Evolutionary conservation across 2,113 vertebrate species (phyloP).

Genomic region (Ondatra zibethicus): DNA sequence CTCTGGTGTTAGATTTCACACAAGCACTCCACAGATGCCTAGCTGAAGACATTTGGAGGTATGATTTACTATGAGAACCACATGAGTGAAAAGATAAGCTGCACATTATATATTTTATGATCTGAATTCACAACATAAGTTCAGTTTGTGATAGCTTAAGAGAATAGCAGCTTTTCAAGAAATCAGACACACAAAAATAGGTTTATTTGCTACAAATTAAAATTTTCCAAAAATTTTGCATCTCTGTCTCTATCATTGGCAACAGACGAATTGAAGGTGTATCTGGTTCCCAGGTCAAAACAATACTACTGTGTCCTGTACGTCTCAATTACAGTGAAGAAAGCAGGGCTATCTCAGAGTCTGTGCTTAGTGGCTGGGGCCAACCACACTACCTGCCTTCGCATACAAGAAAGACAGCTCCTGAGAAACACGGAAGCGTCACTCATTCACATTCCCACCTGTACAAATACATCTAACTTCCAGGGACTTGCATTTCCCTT

Average conservation of each 20-base stretch:
- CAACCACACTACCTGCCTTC: neutral
- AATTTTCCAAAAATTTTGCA: neutral
- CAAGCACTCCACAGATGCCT: neutral
- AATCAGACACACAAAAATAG: neutral
- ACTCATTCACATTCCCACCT: neutral
- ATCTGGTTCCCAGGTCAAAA: neutral
- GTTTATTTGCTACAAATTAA: neutral
- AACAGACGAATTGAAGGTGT: neutral
- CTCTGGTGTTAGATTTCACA: neutral
- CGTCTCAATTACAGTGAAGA: neutral
- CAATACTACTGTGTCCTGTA: neutral
- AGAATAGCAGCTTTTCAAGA: neutral
- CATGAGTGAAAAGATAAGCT: neutral
- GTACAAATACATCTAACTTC: neutral
- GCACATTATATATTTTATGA: neutral
- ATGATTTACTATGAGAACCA: neutral
- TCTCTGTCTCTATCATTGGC: neutral
- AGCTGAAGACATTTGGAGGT: neutral
- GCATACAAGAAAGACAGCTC: neutral
- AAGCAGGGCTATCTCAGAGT: neutral
- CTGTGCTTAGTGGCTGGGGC: neutral
- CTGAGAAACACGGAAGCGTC: neutral
- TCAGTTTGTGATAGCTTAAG: neutral
- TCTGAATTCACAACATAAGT: conserved; percentile 30
- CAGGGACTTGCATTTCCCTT: neutral